These are phyloP conservation scores for Oikopleura vanhoeffeni DNA, from an alignment of 23 tunicate genomes.

Conservation along the genomic window DNA sequence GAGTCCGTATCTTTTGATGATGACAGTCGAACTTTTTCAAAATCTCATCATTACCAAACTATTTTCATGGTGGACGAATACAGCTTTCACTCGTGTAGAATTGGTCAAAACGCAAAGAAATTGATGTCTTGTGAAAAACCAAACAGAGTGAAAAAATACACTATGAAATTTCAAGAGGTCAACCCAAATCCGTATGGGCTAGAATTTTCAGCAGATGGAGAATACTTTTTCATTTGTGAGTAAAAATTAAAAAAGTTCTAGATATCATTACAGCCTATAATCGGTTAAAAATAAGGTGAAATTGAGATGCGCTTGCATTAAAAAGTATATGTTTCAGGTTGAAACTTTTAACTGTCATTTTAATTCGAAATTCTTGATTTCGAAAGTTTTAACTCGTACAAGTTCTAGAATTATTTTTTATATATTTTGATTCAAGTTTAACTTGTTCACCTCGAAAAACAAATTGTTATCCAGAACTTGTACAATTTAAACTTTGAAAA, in stretches of 20 bases:
- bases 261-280: no score
- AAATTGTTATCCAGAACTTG: no score
- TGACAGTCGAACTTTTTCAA: neutral
- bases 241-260: neutral
- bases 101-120: neutral
- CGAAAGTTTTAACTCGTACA: no score
- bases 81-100: neutral
- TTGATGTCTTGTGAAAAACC: neutral
- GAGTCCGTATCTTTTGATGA: neutral
- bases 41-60: neutral
- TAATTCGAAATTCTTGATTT: no score
- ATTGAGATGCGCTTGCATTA: no score
- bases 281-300: no score
- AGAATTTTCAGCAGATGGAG: neutral
- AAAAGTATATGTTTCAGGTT: no score
- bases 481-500: no score
- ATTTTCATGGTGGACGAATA: conserved; percentile 12
- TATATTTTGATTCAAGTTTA: no score
- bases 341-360: neutral
- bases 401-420: no score
- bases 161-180: neutral
- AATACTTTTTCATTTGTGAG: conserved; percentile 5
- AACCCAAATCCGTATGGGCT: conserved; percentile 1
- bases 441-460: no score
- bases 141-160: neutral